These are phyloP conservation scores for Parazoanthus darwini DNA, from an alignment of 92 coral and sea anemone genomes.

Conservation along the genomic window DNA sequence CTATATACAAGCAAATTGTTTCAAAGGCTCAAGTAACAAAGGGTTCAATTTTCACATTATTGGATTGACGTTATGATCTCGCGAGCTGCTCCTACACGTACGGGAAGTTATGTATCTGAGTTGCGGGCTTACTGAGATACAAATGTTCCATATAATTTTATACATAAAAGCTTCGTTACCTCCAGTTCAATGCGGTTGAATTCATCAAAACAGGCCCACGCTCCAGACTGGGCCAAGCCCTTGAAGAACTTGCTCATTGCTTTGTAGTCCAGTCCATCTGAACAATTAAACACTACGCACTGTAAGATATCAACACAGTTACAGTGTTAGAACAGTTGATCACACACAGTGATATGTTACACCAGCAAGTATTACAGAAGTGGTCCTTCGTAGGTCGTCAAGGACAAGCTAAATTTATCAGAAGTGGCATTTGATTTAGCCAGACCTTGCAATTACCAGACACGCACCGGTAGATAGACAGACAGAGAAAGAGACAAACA, in stretches of 20 bases:
- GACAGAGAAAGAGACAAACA: too few relatives aligned
- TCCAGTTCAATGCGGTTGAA: slow-evolving; percentile 97
- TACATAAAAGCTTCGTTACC: slow-evolving; percentile 49
- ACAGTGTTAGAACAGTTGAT: background rate
- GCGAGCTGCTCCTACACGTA: too few relatives aligned
- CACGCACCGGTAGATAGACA: background rate
- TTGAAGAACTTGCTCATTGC: slow-evolving; percentile 99
- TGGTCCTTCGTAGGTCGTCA: background rate
- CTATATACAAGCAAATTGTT: too few relatives aligned
- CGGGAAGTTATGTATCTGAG: background rate
- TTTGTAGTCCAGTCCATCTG: slow-evolving; percentile 98
- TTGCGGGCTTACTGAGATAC: background rate
- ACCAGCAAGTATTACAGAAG: background rate
- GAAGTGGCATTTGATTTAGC: too few relatives aligned
- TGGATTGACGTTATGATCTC: too few relatives aligned
- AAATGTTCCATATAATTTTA: background rate
- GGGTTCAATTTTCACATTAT: too few relatives aligned
- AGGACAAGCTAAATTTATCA: background rate
- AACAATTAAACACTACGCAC: slow-evolving; percentile 99
- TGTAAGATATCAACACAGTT: slow-evolving; percentile 6
- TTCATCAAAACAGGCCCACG: slow-evolving; percentile 99
- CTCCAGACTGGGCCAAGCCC: slow-evolving; percentile 98
- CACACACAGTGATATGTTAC: background rate
- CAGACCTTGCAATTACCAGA: background rate
- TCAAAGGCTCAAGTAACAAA: too few relatives aligned